These are phyloP conservation scores for Microctonus aethiopoides DNA, from an alignment of 2,888 invertebrate species.

Conservation along the genomic window DNA sequence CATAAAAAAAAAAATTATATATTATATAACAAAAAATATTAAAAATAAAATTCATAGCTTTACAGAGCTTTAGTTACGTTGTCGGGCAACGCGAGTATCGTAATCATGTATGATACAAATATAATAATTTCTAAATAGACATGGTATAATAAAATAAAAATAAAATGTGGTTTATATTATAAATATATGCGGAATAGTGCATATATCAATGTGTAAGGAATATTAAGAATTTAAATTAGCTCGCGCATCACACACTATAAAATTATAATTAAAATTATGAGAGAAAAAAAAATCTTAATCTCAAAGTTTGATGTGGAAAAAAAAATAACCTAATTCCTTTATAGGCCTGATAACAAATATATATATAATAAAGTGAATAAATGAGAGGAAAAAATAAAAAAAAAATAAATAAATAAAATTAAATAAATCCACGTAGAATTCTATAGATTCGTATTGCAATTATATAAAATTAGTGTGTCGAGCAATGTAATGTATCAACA, in stretches of 20 bases:
- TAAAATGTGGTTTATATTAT: neutral
- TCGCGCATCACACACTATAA: conserved; percentile 41
- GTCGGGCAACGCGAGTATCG: conserved; percentile 14
- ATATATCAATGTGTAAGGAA: conserved; percentile 14
- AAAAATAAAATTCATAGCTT: conserved; percentile 1
- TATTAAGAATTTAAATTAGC: conserved; percentile 13
- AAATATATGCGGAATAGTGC: neutral
- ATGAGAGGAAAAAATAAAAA: conserved; percentile 18
- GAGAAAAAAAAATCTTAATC: conserved; percentile 13
- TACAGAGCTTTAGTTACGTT: conserved; percentile 11
- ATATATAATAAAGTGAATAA: too few species aligned
- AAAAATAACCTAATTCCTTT: neutral
- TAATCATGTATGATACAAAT: conserved; percentile 30
- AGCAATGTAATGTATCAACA: conserved; percentile 46
- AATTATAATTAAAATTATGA: conserved; percentile 36
- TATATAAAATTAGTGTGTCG: conserved; percentile 45
- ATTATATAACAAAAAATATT: neutral
- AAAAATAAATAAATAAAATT: conserved; percentile 15
- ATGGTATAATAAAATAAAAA: neutral
- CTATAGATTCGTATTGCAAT: conserved; percentile 55
- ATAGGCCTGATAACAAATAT: conserved; percentile 6
- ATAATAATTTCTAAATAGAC: conserved; percentile 15
- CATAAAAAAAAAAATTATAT: conserved; percentile 43
- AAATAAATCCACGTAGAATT: conserved; percentile 45
- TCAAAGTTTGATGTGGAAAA: neutral